Evolutionary conservation across 64 coral and sea anemone species (phyloP).

Genomic region (Anthopleura sola): DNA sequence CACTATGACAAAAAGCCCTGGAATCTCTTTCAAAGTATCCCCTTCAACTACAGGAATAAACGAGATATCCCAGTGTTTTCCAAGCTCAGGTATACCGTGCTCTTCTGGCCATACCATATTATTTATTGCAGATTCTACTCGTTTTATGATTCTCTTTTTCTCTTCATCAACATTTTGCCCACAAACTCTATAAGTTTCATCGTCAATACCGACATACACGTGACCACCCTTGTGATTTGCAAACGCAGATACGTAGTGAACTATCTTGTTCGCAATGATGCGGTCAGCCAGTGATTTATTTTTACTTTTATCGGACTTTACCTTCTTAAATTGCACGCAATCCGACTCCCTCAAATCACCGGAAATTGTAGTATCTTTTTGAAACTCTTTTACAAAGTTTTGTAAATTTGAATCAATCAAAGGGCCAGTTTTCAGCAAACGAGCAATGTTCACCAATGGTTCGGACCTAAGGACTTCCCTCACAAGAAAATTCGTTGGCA

Average conservation of each 20-base stretch:
- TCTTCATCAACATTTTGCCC: conserved; percentile 25
- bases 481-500: conserved; percentile 29
- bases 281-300: conserved; percentile 31
- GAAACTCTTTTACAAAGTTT: not conserved
- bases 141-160: conserved; percentile 25
- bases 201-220: conserved; percentile 34
- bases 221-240: conserved; percentile 37
- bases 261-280: conserved; percentile 34
- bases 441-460: conserved; percentile 32
- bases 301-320: conserved; percentile 33
- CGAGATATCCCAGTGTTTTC: conserved; percentile 38
- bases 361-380: not conserved
- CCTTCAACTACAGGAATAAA: conserved; percentile 27
- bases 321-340: conserved; percentile 34
- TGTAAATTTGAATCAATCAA: conserved; percentile 15
- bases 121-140: conserved; percentile 19
- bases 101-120: conserved; percentile 39
- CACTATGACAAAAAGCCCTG: conserved; percentile 34
- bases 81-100: conserved; percentile 15
- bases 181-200: conserved; percentile 26
- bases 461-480: conserved; percentile 21
- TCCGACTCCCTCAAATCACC: conserved; percentile 9
- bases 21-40: not conserved
- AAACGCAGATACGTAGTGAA: conserved; percentile 29
- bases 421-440: conserved; percentile 3